These are phyloP conservation scores for Hyles lineata DNA, from an alignment of 2,888 invertebrate genomes.

Conservation along the genomic window DNA sequence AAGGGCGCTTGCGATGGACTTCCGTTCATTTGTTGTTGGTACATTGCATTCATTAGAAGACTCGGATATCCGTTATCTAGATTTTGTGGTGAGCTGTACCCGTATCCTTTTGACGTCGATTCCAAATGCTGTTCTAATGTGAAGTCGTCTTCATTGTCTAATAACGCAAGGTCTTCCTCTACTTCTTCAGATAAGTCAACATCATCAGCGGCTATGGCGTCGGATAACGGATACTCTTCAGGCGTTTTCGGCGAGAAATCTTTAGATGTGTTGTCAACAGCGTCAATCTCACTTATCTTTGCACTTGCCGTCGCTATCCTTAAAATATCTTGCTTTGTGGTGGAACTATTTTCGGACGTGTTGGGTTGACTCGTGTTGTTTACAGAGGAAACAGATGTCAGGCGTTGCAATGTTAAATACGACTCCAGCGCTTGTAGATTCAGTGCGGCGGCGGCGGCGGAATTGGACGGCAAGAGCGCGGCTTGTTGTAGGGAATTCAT, in stretches of 20 bases:
- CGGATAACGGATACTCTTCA: conserved; percentile 79
- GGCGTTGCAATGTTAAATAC: conserved; percentile 92
- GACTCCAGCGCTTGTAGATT: conserved; percentile 94
- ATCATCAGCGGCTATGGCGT: conserved; percentile 85
- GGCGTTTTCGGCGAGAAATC: conserved; percentile 79
- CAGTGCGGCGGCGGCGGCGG: conserved; percentile 93
- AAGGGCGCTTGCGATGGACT: conserved; percentile 77
- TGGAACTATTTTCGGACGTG: conserved; percentile 64
- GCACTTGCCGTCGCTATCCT: conserved; percentile 86
- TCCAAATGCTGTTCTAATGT: conserved; percentile 85
- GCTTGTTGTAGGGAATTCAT: conserved; percentile 94
- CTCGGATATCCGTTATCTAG: conserved; percentile 89
- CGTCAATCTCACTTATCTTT: conserved; percentile 79
- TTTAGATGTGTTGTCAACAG: conserved; percentile 65
- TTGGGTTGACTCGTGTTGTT: conserved; percentile 67
- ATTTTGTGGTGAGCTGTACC: conserved; percentile 80
- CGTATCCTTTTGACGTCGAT: conserved; percentile 74
- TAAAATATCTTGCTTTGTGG: conserved; percentile 88
- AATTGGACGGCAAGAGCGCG: conserved; percentile 91
- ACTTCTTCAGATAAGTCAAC: conserved; percentile 89
- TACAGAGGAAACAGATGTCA: conserved; percentile 88
- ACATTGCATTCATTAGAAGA: conserved; percentile 88
- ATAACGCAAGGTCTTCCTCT: conserved; percentile 89
- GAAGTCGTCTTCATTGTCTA: conserved; percentile 90
- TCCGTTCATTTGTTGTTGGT: conserved; percentile 84